Base-by-base conservation (phyloP, 2,888 invertebrate species). In the Synergus laeviventris region DNA sequence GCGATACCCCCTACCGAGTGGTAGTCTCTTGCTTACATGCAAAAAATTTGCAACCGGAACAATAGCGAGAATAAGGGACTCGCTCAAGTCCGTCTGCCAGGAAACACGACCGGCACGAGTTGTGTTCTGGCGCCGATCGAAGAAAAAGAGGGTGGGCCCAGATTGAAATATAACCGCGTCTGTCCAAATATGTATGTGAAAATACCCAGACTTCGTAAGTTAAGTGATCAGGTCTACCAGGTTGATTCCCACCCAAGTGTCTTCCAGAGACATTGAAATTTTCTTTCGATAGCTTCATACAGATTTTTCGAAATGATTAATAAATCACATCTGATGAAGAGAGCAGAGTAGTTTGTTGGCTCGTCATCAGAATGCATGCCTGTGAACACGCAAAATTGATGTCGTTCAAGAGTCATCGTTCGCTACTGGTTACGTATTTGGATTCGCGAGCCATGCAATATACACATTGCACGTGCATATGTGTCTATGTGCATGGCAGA, bases 41-140 rank as follows among this genome's bases (percentile, higher is more conserved):
- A 84, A 89, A 89, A 89, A 89, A 89, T 89, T 89, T 89, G 89
- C 89, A 89, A 89, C 84, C 87, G 86, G 86, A 88, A 89, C 89
- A 89, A 89, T 89, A 86, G 88, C 83, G 80, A 81, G 81, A 81
- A 78, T 81, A 78, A 78, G 76, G 77, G 76, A 79, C 82, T 82
- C 81, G 78, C 81, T 80, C 81, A 77, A 81, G 74, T 79, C 84
- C 76, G 79, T 82, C 83, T 82, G 81, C 60, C 81, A 83, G 84
- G 84, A 84, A 86, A 86, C 86, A 88, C 88, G 89, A 89, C 85
- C 86, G 86, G 86, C 88, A 87, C 87, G 88, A 89, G 87, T 86
- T 87, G 87, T 90, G 86, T 87, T 87, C 88, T 86, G 89, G 89
- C 89, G 89, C 89, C 89, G 86, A 87, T 81, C 78, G 78, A 82